Base-by-base conservation (phyloP, 1,140 invertebrate genomes). In the Hypothenemus hampei region DNA sequence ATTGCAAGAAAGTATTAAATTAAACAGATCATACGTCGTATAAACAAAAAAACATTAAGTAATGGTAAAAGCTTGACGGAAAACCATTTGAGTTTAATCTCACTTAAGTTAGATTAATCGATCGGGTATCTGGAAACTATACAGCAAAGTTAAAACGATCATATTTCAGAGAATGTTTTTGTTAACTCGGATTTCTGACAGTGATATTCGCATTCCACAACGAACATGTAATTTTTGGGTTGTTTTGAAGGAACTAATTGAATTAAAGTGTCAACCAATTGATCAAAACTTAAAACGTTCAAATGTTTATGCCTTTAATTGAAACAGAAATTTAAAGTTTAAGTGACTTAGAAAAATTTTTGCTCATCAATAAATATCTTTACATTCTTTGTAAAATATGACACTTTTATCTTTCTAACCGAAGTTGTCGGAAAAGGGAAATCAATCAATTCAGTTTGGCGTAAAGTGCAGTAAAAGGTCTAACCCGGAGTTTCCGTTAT, bases 401-500 rank as follows among this genome's bases (percentile, higher is more conserved):
- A 41, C 39, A 41, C 39, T 41, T 41, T 41, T 41, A 41, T 16
- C 39, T 41, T 20, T 41, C n/a, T 10, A 31, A 31, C 20, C 22
- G 5, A 19, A 22, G 8, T 21, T 41, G 4, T 7, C 21, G 20
- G 10, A 41, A 41, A 41, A 41, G 5, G 11, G 37, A 21, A 20
- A 20, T 41, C 39, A 41, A 41, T 41, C 39, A 41, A 41, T 41
- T n/a, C 39, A 5, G 39, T 16, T 41, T 19, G 39, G 16, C 39
- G 39, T 19, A 41, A 10, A 41, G 20, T 10, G 36, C 13, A 39
- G 39, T 16, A 41, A 41, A 41, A 41, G 39, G 18, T 41, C 39
- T 41, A 41, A 21, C 39, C 39, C 39, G 5, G 22, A 20, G n/a
- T 23, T 44, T 19, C 21, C 21, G 21, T 18, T 44, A 44, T 44